A percentile compares a stretch with the other conserved stretches of the same genome.
phyloP scores from a whole-genome alignment of 1,140 invertebrate genomes.

The Chrysomallon squamiferum region DNA sequence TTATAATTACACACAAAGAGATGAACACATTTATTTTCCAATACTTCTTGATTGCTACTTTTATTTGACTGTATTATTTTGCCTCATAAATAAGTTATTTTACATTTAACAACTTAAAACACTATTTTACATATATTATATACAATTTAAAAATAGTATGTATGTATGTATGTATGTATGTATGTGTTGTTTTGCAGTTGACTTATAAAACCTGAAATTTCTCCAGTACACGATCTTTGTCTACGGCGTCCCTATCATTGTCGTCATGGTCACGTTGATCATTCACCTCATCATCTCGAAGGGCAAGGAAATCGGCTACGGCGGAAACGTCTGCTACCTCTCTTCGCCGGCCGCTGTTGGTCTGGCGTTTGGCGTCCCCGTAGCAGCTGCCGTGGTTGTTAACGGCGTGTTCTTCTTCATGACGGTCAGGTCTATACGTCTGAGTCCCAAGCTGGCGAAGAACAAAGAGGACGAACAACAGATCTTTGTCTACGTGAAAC shows the following conservation, averaged over 20 bases:
- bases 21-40: no score
- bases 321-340: conserved; percentile 30
- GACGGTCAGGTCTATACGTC: conserved; percentile 21
- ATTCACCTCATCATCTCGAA: conserved; percentile 14
- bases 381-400: conserved; percentile 26
- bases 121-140: no score
- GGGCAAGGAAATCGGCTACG: conserved; percentile 28
- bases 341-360: conserved; percentile 18
- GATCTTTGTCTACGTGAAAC: conserved; percentile 30
- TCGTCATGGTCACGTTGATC: conserved; percentile 22
- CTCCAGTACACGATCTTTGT: conserved; percentile 23
- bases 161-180: no score
- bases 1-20: no score
- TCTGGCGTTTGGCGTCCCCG: conserved; percentile 30
- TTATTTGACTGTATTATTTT: no score
- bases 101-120: no score
- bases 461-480: conserved; percentile 25
- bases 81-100: no score
- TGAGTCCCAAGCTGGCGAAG: conserved; percentile 7
- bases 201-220: no score
- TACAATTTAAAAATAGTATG: no score
- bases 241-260: conserved; percentile 15
- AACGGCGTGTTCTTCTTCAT: conserved; percentile 36
- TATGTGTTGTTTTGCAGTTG: no score
- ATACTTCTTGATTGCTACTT: no score